Percentiles rank a stretch among this genome's conserved stretches.
Conservation (phyloP, 2,113 vertebrate genomes). For the Hystrix cristata region DNA sequence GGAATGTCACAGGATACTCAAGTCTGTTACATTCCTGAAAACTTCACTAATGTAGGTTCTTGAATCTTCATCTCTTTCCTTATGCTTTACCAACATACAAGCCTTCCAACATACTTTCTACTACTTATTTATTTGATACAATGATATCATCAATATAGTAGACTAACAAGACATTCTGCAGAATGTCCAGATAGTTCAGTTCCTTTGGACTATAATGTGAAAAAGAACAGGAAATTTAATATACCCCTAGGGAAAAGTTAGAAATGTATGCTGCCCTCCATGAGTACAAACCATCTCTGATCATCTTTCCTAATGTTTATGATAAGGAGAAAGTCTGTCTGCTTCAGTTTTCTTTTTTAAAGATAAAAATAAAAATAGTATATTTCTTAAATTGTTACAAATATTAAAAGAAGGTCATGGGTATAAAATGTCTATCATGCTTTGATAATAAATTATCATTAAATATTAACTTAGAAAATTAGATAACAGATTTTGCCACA, state of each 20-base stretch:
- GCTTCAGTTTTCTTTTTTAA: constrained; percentile 18
- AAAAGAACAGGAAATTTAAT: neutral
- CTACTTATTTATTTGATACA: neutral
- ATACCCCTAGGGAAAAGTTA: neutral
- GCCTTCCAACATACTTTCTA: neutral
- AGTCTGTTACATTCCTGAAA: neutral
- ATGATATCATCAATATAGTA: neutral
- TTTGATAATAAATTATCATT: neutral
- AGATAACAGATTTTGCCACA: neutral
- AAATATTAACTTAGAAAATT: neutral
- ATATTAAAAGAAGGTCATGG: neutral
- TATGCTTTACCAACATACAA: neutral
- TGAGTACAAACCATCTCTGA: neutral
- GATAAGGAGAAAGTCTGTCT: neutral
- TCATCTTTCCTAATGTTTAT: neutral
- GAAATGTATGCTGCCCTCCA: neutral
- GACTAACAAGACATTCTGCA: neutral
- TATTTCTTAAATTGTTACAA: neutral
- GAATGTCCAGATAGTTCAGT: neutral
- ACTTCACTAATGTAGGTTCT: neutral
- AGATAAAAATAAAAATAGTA: neutral
- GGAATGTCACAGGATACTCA: neutral
- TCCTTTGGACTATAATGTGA: neutral
- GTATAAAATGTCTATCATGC: neutral
- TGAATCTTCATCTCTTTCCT: neutral